Conservation (phyloP, 2,888 invertebrate genomes). For the Horisme vitalbata region DNA sequence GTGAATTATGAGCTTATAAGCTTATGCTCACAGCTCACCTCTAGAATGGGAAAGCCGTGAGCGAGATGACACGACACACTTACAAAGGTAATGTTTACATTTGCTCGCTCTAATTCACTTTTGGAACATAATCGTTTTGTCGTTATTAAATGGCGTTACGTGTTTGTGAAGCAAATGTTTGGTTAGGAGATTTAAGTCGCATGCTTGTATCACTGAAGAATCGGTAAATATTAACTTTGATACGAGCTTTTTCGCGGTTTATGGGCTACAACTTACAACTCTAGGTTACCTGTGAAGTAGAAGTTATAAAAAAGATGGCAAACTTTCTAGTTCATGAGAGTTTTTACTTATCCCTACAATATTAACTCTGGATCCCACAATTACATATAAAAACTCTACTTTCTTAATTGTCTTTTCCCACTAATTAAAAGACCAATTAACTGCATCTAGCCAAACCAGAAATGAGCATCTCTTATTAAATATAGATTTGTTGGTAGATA, state of each 20-base stretch:
- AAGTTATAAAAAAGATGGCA: no score
- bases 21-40: conserved; percentile 15
- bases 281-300: no score
- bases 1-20: conserved; percentile 71
- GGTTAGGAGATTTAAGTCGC: conserved; percentile 13
- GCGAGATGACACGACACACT: conserved; percentile 48
- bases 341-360: no score
- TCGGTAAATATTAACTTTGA: no score
- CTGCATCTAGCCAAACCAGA: conserved; percentile 23
- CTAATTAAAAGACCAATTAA: conserved; percentile 30
- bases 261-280: no score
- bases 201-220: not conserved
- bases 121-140: conserved; percentile 37
- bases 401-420: conserved; percentile 16
- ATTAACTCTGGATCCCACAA: no score
- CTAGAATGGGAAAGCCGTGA: conserved; percentile 48
- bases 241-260: no score
- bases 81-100: conserved; percentile 59
- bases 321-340: no score
- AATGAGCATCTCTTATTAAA: conserved; percentile 29
- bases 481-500: conserved; percentile 48
- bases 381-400: conserved; percentile 2
- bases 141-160: conserved; percentile 26
- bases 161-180: conserved; percentile 27
- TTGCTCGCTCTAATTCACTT: conserved; percentile 39